Base-by-base conservation (phyloP, 2,113 vertebrate species). In the Callionymus lyra region DNA sequence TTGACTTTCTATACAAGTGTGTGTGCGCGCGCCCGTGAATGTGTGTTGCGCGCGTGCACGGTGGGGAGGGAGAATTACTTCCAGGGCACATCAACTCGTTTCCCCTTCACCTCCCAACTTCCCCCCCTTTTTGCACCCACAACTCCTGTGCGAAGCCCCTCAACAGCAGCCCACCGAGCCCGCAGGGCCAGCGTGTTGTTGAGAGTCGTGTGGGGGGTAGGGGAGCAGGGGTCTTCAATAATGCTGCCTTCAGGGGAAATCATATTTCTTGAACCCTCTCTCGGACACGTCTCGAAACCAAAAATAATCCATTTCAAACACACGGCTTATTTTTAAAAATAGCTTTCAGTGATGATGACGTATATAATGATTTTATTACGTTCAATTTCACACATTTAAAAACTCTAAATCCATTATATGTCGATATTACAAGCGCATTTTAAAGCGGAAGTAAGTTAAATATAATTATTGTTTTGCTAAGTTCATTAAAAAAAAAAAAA, bases 61-160 rank as follows among this genome's bases (percentile, higher is more conserved):
- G 32, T 39, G 42, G 70, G 74, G 75, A 44, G 65, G 67, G 76
- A 73, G 74, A 84, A 84, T 82, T 71, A 85, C 85, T 87, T 87
- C 85, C 85, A 85, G 85, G 82, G 80, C 84, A 85, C 62, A 77
- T 71, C 59, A 76, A 47, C 65, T 70, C 64, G 73, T 83, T 86
- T 85, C 85, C 82, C 85, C 78, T 74, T 56, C 51, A 48, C 55
- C 46, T 52, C 44, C 44, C 35, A 68, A 19, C 39, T 58, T 45
- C 56, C 35, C 34, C 42, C 21, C n/a, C n/a, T n/a, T n/a, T n/a
- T n/a, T n/a, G 21, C 21, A 27, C 21, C 21, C 21, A 27, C 21
- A 27, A 27, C 4, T 27, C 21, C 21, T 8, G 21, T 27, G 21
- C 8, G 33, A 27, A 35, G 41, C 61, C 44, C 33, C 27, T n/a